Conservation (phyloP, 1,140 invertebrate genomes). For the Halictus rubicundus region DNA sequence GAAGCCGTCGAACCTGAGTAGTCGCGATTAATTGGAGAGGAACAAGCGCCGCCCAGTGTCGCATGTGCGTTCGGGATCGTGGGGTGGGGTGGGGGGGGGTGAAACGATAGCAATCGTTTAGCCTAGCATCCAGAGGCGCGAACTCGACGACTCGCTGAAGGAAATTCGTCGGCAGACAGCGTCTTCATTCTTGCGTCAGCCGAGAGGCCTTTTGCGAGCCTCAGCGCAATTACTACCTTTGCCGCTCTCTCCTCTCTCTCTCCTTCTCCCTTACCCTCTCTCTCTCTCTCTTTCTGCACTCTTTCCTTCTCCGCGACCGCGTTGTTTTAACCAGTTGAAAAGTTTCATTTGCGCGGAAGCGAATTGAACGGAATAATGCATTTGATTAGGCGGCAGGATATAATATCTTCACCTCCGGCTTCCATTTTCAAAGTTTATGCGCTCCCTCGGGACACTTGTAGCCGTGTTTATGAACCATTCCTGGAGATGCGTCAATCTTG, state of each 20-base stretch:
- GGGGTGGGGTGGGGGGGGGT: too few relatives aligned
- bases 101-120: constrained; percentile 16
- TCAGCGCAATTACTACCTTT: constrained; percentile 51
- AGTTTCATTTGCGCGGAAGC: too few relatives aligned
- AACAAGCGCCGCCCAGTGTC: neutral
- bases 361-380: too few relatives aligned
- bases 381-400: too few relatives aligned
- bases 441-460: too few relatives aligned
- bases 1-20: neutral
- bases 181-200: constrained; percentile 58
- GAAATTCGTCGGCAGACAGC: constrained; percentile 38
- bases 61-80: neutral
- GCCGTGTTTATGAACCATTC: too few relatives aligned
- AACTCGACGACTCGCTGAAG: constrained; percentile 13
- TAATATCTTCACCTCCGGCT: too few relatives aligned
- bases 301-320: too few relatives aligned
- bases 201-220: constrained; percentile 41
- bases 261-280: neutral
- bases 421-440: too few relatives aligned
- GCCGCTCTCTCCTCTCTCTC: neutral
- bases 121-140: constrained; percentile 9
- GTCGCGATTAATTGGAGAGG: constrained; percentile 12
- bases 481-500: constrained; percentile 29
- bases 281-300: neutral
- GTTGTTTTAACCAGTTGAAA: too few relatives aligned